phyloP scores from a whole-genome alignment of 1,140 invertebrate genomes.

The Trichogramma pretiosum region DNA sequence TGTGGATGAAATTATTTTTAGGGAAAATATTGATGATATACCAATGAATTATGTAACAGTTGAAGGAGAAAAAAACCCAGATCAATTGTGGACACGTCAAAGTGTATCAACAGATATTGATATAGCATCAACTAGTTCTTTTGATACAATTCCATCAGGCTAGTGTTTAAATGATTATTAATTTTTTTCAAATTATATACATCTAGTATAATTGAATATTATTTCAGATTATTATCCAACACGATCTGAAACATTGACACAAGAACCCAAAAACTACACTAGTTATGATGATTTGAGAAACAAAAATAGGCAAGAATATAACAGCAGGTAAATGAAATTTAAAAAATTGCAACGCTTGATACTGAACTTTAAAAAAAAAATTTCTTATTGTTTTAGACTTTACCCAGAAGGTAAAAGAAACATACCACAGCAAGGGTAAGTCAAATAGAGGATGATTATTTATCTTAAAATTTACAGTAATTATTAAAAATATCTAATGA shows the following conservation, averaged over 20 bases:
- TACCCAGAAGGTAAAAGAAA: background rate
- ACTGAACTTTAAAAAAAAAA: background rate
- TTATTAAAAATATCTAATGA: too few relatives aligned
- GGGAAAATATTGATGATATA: background rate
- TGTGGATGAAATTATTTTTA: too few relatives aligned
- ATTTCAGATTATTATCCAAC: slow-evolving; percentile 10
- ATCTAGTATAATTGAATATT: background rate
- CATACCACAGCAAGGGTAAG: too few relatives aligned
- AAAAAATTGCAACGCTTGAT: background rate
- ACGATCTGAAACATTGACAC: too few relatives aligned
- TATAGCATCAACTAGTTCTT: slow-evolving; percentile 4
- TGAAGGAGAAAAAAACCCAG: background rate
- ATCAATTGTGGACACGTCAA: background rate
- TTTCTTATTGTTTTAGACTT: background rate
- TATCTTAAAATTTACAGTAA: too few relatives aligned
- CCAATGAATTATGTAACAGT: background rate
- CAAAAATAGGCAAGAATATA: slow-evolving; percentile 7
- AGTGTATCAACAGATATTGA: slow-evolving; percentile 12
- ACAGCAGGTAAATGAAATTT: slow-evolving; percentile 1
- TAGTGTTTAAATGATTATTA: background rate
- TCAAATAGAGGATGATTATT: too few relatives aligned
- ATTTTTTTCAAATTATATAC: background rate
- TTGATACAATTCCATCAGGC: slow-evolving; percentile 13
- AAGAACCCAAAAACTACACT: background rate
- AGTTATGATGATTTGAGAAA: slow-evolving; percentile 14